Percentiles rank a stretch among this genome's conserved stretches.
phyloP scores from a whole-genome alignment of 1,140 invertebrate species.

The Holotrichia oblita region DNA sequence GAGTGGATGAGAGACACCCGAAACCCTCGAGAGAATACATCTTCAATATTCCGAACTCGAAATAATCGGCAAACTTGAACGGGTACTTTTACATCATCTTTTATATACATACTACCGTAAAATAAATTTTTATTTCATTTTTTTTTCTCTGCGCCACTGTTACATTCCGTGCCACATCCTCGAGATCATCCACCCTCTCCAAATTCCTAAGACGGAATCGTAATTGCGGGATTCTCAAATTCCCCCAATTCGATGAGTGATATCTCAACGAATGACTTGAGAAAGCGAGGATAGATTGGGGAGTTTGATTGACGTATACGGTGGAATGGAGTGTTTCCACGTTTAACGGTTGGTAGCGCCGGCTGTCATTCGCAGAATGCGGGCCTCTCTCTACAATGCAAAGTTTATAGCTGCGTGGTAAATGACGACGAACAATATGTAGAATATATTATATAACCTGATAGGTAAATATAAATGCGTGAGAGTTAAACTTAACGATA shows the following conservation, averaged over 20 bases:
- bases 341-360: neutral
- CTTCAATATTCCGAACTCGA: no score
- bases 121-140: no score
- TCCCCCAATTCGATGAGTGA: neutral
- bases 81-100: no score
- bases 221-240: neutral
- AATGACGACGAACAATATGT: neutral
- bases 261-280: neutral
- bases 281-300: neutral
- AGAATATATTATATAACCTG: no score
- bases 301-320: neutral
- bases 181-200: neutral
- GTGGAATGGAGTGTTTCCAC: neutral
- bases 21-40: neutral
- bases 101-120: no score
- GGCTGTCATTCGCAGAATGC: conserved; percentile 1
- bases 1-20: no score
- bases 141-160: neutral
- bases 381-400: neutral
- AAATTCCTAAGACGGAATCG: neutral
- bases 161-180: neutral
- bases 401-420: neutral
- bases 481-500: no score
- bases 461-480: no score
- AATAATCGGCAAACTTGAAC: no score